phyloP scores from a whole-genome alignment of 2,113 vertebrate species.

The Microtus ochrogaster region DNA sequence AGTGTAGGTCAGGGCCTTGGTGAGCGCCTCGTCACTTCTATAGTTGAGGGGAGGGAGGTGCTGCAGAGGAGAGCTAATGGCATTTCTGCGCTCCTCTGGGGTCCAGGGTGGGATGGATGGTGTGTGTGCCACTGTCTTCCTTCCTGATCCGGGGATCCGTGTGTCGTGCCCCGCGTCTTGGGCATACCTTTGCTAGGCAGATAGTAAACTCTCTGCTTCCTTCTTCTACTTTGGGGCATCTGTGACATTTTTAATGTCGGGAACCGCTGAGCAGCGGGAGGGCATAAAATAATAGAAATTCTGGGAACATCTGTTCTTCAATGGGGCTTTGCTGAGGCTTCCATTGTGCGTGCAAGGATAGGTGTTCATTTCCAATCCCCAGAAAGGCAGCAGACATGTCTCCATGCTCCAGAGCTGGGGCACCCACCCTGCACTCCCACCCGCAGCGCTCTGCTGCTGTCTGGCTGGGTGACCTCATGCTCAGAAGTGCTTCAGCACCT shows the following conservation, averaged over 20 bases:
- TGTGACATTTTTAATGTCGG: constrained; percentile 20
- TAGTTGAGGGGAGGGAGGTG: not conserved
- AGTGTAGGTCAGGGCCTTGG: too few species aligned
- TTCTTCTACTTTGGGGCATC: constrained; percentile 22
- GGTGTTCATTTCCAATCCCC: not conserved
- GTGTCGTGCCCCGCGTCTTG: not conserved
- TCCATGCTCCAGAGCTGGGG: not conserved
- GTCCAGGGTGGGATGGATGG: not conserved
- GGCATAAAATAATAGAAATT: not conserved
- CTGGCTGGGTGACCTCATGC: not conserved
- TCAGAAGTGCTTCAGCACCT: not conserved
- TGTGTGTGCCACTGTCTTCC: rapidly evolving
- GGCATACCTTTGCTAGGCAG: not conserved
- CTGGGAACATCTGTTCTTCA: not conserved
- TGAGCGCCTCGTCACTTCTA: not conserved
- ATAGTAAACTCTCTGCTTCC: not conserved
- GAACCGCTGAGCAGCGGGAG: constrained; percentile 40
- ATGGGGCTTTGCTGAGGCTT: too few species aligned
- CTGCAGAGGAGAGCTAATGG: not conserved
- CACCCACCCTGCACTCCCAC: not conserved
- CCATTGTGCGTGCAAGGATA: not conserved
- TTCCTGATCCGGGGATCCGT: too few species aligned
- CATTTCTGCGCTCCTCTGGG: not conserved
- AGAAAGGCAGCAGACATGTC: not conserved
- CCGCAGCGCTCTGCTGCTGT: not conserved